Evolutionary conservation across 2,888 invertebrate species (phyloP).

Genomic region (Napeogenes sylphis): DNA sequence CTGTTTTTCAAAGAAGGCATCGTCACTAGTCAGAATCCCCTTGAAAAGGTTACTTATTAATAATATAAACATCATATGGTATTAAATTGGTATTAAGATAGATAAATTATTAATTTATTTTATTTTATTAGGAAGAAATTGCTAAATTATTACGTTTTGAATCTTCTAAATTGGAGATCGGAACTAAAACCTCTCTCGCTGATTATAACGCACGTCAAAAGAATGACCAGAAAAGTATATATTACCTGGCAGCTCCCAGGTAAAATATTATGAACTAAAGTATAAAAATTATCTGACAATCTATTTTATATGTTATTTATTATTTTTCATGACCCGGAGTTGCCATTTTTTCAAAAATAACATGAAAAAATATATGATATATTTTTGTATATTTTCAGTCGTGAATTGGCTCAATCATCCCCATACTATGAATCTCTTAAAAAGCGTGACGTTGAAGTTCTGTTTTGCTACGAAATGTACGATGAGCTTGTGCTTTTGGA

Average conservation of each 20-base stretch:
- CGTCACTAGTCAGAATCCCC: conserved; percentile 87
- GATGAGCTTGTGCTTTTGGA: conserved; percentile 97
- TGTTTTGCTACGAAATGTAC: conserved; percentile 98
- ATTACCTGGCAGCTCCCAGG: conserved; percentile 96
- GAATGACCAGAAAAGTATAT: conserved; percentile 90
- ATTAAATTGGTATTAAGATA: not conserved
- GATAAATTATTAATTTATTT: not conserved
- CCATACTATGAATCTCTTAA: conserved; percentile 97
- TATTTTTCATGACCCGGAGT: too few relatives aligned
- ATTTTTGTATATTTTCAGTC: conserved; percentile 75
- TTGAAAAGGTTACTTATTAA: conserved; percentile 82
- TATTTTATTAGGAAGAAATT: conserved; percentile 85
- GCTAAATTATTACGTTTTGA: conserved; percentile 94
- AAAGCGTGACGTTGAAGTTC: conserved; percentile 90
- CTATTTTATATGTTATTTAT: not conserved
- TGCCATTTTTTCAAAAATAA: too few relatives aligned
- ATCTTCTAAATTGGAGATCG: conserved; percentile 86
- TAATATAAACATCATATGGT: not conserved
- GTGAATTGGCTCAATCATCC: conserved; percentile 93
- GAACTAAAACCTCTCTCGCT: conserved; percentile 84
- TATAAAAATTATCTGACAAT: not conserved
- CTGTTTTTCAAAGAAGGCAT: conserved; percentile 97
- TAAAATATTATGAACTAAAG: conserved; percentile 45
- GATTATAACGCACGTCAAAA: conserved; percentile 89
- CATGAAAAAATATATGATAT: too few relatives aligned